Evolutionary conservation across 2,113 vertebrate species (phyloP).

Genomic region (Corythornis vintsioides): DNA sequence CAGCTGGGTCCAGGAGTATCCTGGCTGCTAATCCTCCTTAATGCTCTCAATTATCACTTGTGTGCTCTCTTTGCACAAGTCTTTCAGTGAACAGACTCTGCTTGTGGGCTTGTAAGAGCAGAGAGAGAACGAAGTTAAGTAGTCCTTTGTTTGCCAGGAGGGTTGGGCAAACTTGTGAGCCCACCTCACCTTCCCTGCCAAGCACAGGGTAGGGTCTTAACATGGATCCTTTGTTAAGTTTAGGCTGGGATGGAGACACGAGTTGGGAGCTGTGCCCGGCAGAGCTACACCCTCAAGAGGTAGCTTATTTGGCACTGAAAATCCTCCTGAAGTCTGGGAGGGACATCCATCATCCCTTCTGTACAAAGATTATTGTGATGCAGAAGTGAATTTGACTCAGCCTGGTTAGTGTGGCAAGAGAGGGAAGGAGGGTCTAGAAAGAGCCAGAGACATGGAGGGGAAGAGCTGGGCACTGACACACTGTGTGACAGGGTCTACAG

Average conservation of each 20-base stretch:
- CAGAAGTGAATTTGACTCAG: not conserved
- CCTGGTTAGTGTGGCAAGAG: not conserved
- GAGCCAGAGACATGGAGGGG: not conserved
- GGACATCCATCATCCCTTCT: not conserved
- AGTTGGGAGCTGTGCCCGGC: not conserved
- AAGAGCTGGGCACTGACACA: not conserved
- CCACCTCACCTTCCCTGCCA: not conserved
- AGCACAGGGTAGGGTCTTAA: not conserved
- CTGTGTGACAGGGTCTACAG: not conserved
- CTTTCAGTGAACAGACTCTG: not conserved
- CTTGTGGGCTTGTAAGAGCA: not conserved
- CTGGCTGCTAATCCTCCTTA: conserved; percentile 10
- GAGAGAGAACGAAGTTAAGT: not conserved
- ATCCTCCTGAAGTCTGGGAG: not conserved
- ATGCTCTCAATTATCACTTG: conserved; percentile 28
- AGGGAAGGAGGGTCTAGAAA: not conserved
- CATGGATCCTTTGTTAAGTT: not conserved
- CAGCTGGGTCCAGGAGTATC: conserved; percentile 36
- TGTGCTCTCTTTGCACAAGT: not conserved
- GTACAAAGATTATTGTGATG: not conserved
- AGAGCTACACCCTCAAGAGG: not conserved
- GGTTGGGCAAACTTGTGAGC: not conserved
- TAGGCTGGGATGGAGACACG: not conserved
- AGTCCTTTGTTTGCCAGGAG: not conserved
- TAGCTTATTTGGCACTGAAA: not conserved